Base-by-base conservation (phyloP, 2,797 vertebrate species). In the Orestias chungarensis region DNA sequence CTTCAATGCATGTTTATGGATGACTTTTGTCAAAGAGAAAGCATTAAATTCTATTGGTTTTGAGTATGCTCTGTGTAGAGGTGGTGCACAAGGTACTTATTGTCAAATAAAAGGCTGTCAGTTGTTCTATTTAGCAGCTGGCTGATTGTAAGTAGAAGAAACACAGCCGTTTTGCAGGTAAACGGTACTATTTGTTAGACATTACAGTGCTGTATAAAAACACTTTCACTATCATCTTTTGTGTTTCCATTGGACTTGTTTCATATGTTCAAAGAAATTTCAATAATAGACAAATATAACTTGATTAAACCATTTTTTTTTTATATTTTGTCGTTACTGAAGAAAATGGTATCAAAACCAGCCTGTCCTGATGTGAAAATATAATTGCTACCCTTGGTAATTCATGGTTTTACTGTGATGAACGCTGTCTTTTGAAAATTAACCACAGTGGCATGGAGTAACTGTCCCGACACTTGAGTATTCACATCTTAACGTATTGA, bases 91-190 rank as follows among this genome's bases (percentile, higher is more conserved):
- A 67, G 66, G 64, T 70, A 66, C 78, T 84, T 86, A 81, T 76
- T 73, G 79, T 87, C 82, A 84, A 81, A 90, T 85, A 79, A 82
- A 85, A 79, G 70, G 57, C 80, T 82, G 66, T 79, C 81, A 82
- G 79, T 78, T 79, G 68, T 80, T 80, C 72, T 73, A 54, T 78
- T 87, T 71, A 80, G 49, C 66, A 64, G 68, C 49, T 50, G 71
- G 71, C 72, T 50, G 64, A 75, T 71, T 79, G 71, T 72, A 74
- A 75, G 71, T 11, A 7, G 54, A 57, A 72, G 61, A 73, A 69
- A 75, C 68, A 78, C 69, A 17, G 49, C 54, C 43, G 49, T 59
- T 83, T 68, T 73, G 57, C 40, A 75, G 50, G 69, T 47, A 31
- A 2, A 57, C 42, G 49, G 38, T 42, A 62, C 59, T 71, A 61